Evolutionary conservation across 1,140 invertebrate genomes (phyloP).

Genomic region (Trachymyrmex septentrionalis): DNA sequence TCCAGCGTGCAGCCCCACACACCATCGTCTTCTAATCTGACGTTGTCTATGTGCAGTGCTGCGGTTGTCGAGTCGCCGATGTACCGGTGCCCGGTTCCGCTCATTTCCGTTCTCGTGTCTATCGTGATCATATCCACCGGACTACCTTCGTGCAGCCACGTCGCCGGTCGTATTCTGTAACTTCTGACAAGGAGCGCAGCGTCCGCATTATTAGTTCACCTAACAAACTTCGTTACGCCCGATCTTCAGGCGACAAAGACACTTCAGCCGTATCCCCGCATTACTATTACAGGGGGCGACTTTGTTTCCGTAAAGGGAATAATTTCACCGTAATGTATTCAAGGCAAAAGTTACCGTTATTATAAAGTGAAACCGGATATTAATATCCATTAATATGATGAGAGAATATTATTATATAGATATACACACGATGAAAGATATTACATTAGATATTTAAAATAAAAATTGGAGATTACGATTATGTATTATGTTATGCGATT

Average conservation of each 20-base stretch:
- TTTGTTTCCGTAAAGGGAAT: slow-evolving; percentile 14
- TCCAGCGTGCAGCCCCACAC: slow-evolving; percentile 90
- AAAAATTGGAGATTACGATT: background rate
- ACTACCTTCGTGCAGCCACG: slow-evolving; percentile 85
- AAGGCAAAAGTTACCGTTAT: background rate
- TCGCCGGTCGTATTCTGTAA: slow-evolving; percentile 84
- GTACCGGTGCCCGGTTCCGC: slow-evolving; percentile 86
- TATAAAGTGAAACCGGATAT: slow-evolving; percentile 21
- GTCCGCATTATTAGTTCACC: slow-evolving; percentile 49
- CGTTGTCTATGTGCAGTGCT: slow-evolving; percentile 89
- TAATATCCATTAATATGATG: slow-evolving; percentile 9
- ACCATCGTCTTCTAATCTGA: slow-evolving; percentile 90
- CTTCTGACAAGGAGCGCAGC: slow-evolving; percentile 69
- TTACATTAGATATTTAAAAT: background rate
- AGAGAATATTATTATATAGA: background rate
- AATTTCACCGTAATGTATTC: background rate
- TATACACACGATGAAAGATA: too few species aligned
- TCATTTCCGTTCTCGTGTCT: slow-evolving; percentile 85
- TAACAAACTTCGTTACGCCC: slow-evolving; percentile 35
- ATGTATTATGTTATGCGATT: background rate
- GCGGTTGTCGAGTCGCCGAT: slow-evolving; percentile 87
- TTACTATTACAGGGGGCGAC: slow-evolving; percentile 25
- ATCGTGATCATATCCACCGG: slow-evolving; percentile 86
- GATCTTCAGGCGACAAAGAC: slow-evolving; percentile 40
- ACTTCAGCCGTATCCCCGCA: slow-evolving; percentile 1